A percentile compares a stretch with the other conserved stretches of the same genome.
Evolutionary conservation across 2,797 vertebrate species (phyloP).

Genomic region (Podarcis lilfordi): DNA sequence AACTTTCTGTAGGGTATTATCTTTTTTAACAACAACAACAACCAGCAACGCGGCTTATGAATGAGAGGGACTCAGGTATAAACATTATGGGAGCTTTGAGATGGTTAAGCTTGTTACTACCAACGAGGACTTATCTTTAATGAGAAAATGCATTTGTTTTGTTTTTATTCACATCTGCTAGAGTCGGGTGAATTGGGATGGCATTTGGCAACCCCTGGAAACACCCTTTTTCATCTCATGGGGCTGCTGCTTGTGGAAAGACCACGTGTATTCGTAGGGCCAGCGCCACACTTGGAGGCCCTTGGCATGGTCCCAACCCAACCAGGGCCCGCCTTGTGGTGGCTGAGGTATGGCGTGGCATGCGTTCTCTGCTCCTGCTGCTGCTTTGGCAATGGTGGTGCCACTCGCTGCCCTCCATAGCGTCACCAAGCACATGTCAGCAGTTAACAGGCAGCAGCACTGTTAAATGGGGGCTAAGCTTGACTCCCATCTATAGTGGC

Average conservation of each 20-base stretch:
- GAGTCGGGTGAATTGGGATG: background rate
- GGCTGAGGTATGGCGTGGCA: no score
- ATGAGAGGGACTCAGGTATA: slow-evolving; percentile 55
- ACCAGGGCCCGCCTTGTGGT: no score
- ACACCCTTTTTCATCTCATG: background rate
- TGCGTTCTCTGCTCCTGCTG: no score
- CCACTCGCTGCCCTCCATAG: no score
- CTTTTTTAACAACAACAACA: slow-evolving; percentile 5
- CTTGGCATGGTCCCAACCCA: no score
- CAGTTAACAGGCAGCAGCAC: no score
- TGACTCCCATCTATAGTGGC: no score
- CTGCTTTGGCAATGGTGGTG: no score
- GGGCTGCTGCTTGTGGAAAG: background rate
- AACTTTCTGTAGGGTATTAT: slow-evolving; percentile 33
- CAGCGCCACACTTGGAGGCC: no score
- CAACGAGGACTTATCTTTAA: background rate
- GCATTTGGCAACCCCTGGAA: background rate
- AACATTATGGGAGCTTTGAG: background rate
- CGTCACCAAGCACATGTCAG: no score
- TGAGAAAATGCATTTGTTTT: background rate
- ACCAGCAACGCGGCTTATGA: slow-evolving; percentile 29
- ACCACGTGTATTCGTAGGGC: no score
- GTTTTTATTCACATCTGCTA: background rate
- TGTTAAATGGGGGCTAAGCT: no score
- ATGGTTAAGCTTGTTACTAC: background rate